phyloP scores from a whole-genome alignment of 1,140 invertebrate genomes.

The Diorhabda elongata region DNA sequence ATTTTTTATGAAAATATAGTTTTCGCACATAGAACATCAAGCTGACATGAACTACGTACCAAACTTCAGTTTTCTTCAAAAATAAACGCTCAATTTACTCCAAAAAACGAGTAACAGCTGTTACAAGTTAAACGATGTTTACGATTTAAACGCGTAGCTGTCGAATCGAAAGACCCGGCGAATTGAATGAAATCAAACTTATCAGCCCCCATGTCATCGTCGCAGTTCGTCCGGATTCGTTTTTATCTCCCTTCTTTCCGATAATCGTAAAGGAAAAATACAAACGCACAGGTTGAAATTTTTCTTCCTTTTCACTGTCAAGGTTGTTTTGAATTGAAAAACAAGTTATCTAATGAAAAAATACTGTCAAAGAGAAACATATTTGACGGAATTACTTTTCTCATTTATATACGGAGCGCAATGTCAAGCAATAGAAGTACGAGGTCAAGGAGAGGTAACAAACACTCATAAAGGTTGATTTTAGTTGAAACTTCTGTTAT shows the following conservation, averaged over 20 bases:
- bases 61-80: not conserved
- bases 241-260: slow-evolving; percentile 9
- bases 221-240: slow-evolving; percentile 12
- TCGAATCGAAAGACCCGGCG: slow-evolving; percentile 4
- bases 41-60: not conserved
- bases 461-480: too few relatives aligned
- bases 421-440: too few relatives aligned
- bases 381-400: too few relatives aligned
- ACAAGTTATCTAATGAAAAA: too few relatives aligned
- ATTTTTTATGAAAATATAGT: too few relatives aligned
- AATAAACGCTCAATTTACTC: not conserved
- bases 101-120: slow-evolving; percentile 16
- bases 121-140: not conserved
- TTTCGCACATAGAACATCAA: not conserved
- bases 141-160: not conserved
- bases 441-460: too few relatives aligned
- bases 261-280: slow-evolving; percentile 4
- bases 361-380: too few relatives aligned
- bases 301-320: not conserved
- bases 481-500: too few relatives aligned
- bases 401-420: too few relatives aligned
- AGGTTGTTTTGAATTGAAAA: too few relatives aligned
- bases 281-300: not conserved
- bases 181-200: slow-evolving; percentile 17
- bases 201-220: slow-evolving; percentile 17